phyloP scores from a whole-genome alignment of 2,113 vertebrate species.

The Siphamia tubifer region DNA sequence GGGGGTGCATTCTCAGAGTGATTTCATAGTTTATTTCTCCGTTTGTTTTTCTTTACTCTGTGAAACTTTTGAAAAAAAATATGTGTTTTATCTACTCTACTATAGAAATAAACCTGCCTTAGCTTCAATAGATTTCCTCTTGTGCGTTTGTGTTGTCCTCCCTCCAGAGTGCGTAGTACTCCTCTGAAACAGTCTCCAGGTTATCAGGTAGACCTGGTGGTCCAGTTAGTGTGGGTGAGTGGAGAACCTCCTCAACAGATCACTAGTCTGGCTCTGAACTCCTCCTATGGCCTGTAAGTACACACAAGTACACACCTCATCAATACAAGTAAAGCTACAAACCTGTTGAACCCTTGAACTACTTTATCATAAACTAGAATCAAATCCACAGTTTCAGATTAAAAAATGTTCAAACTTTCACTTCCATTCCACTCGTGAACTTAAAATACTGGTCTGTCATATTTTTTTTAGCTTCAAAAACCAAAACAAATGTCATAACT shows the following conservation, averaged over 20 bases:
- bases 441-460: too few relatives aligned
- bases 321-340: not conserved
- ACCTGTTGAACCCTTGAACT: not conserved
- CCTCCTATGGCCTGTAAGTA: constrained; percentile 94
- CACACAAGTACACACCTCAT: not conserved
- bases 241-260: constrained; percentile 98
- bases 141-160: not conserved
- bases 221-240: constrained; percentile 96
- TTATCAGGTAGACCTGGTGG: constrained; percentile 94
- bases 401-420: too few relatives aligned
- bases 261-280: constrained; percentile 94
- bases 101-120: too few relatives aligned
- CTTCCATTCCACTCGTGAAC: too few relatives aligned
- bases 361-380: not conserved
- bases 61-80: too few relatives aligned
- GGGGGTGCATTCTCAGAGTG: too few relatives aligned
- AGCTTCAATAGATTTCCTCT: not conserved
- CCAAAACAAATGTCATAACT: not conserved
- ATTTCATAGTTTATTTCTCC: not conserved
- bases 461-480: not conserved
- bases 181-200: constrained; percentile 95
- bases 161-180: constrained; percentile 90
- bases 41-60: not conserved
- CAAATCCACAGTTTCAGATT: too few relatives aligned
- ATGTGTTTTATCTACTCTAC: too few relatives aligned